A percentile compares a stretch with the other conserved stretches of the same genome.
These are phyloP conservation scores for Pollimyrus isidori DNA, from an alignment of 2,113 vertebrate genomes.

Conservation along the genomic window DNA sequence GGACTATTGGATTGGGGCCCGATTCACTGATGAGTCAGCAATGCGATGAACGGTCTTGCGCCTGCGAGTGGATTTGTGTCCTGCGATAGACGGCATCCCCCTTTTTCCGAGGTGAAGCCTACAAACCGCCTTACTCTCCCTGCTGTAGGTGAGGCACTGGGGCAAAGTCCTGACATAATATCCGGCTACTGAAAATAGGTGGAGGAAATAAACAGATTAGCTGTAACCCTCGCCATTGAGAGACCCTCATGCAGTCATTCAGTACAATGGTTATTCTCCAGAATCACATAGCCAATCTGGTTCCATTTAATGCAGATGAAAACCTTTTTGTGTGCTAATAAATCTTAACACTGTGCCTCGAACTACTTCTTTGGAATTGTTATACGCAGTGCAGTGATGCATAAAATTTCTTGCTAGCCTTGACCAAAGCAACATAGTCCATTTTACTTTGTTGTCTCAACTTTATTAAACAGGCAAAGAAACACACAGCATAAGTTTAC, in stretches of 20 bases:
- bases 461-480: constrained; percentile 36
- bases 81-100: not conserved
- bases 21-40: not conserved
- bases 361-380: not conserved
- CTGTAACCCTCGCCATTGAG: not conserved
- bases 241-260: not conserved
- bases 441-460: not conserved
- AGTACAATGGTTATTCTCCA: not conserved
- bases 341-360: not conserved
- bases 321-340: not conserved
- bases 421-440: not conserved
- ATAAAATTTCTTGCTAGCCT: not conserved
- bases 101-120: not conserved
- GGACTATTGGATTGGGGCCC: not conserved
- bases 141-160: not conserved
- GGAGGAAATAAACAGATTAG: not conserved
- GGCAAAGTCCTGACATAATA: not conserved
- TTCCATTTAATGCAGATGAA: not conserved
- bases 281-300: not conserved
- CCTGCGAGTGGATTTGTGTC: not conserved
- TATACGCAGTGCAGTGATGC: not conserved
- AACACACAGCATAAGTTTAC: constrained; percentile 27
- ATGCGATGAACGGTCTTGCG: not conserved
- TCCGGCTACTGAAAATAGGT: not conserved
- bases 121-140: not conserved